Base-by-base conservation (phyloP, 1,140 invertebrate genomes). In the Drosophila mauritiana region DNA sequence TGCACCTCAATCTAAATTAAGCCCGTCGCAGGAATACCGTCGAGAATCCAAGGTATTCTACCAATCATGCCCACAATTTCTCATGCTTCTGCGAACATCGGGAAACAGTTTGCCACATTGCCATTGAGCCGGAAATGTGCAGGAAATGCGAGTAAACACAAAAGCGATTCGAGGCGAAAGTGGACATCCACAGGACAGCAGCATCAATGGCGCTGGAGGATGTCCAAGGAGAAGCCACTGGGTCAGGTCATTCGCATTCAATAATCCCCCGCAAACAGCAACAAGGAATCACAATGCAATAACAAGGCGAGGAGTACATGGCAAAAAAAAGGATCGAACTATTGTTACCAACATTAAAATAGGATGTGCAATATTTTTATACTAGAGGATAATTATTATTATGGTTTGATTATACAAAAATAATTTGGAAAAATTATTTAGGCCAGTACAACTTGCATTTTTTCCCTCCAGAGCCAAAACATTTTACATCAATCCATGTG, bases 31-130 rank as follows among this genome's bases (percentile, higher is more conserved):
- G 43, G 10, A 39, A n/a, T 13, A 42, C n/a, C 54, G 11, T 17
- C n/a, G 10, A 20, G 62, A 49, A 15, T 10, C 40, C 37, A 51
- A 74, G 57, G 56, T 75, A 74, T 68, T 68, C 55, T 63, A 73
- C 64, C 78, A 79, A 83, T 88, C 86, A 83, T 64, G 73, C 73
- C 64, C 72, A 65, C 64, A 68, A 65, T 52, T 31, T 56, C 76
- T 54, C 64, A 45, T 72, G 72, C 42, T 15, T 46, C 49, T 22
- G 63, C 25, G 20, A 46, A n/a, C 62, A 48, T 55, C n/a, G 42
- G 42, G 12, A 17, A 40, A 69, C 63, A 65, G 65, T 63, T 80
- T 73, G 63, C 63, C 55, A 68, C 63, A 61, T 69, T 84, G 61
- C 52, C 77, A 83, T 67, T 79, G 76, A 84, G 65, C 57, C 64